Base-by-base conservation (phyloP, 2,888 invertebrate genomes). In the Troides oblongomaculatus region DNA sequence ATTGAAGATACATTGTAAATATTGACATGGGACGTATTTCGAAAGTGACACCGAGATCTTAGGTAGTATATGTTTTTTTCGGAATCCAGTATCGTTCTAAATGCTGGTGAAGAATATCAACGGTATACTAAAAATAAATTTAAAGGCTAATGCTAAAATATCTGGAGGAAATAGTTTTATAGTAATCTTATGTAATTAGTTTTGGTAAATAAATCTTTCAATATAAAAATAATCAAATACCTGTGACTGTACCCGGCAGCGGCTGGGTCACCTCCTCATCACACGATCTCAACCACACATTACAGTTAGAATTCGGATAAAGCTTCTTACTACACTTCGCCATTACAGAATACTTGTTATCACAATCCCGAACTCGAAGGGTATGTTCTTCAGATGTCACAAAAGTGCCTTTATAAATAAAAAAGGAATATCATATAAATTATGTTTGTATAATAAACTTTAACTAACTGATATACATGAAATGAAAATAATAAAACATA, bases 251-350 rank as follows among this genome's bases (percentile, higher is more conserved):
- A 5, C 97, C 97, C 62, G 90, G 81, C 12, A 97, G 85, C 0
- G 97, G 97, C 72, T 94, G 92, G 1, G 93, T 86, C 36, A 97
- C 94, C 89, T 97, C 97, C 69, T 95, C 83, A 71, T 95, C 95
- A 75, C 97, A 97, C 2, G 96, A 96, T 68, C 97, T 93, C 77
- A 97, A 85, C 97, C 97, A 97, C 56, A 97, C 94, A 43, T 93
- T 94, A 0, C 94, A 89, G 75, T 97, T 96, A 77, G 96, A 96
- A 79, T 96, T 94, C 2, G 94, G 94, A 80, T 94, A 94, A 39
- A 88, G 74, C 71, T 87, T 86, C 66, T 80, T 77, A 53, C 81
- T 78, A 64, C 62, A 62, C 25, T 77, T 76, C 25, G 81, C 81
- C 89, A 89, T 89, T 43, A 62, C 57, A 53, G 18, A 53, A 6